phyloP scores from a whole-genome alignment of 2,797 vertebrate genomes.

The Mustela erminea region DNA sequence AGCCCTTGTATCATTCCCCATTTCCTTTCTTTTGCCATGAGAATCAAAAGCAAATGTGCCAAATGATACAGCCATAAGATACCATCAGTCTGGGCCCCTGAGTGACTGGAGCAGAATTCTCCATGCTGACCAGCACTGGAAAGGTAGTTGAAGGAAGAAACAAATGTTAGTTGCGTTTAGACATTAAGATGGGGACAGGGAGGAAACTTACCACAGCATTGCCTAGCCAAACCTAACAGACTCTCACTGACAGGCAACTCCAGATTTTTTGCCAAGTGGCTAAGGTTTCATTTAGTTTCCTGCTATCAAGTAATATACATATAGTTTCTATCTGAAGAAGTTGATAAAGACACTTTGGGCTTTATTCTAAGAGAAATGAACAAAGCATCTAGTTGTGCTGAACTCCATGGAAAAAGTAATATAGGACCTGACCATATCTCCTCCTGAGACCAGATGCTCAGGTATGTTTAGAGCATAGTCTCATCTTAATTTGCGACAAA shows the following conservation, averaged over 20 bases:
- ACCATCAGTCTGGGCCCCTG: background rate
- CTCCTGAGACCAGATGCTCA: slow-evolving; percentile 15
- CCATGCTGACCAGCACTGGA: background rate
- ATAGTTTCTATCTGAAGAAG: background rate
- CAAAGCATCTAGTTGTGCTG: background rate
- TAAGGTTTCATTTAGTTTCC: background rate
- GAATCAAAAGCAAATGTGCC: background rate
- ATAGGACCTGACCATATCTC: background rate
- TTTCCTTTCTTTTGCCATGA: background rate
- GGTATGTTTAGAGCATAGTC: background rate
- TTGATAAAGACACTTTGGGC: background rate
- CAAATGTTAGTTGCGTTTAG: background rate
- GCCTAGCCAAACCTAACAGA: background rate
- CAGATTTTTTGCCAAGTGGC: background rate
- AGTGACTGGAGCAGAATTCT: background rate
- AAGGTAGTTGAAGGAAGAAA: slow-evolving; percentile 2
- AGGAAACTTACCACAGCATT: background rate
- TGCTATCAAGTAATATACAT: background rate
- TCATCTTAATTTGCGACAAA: background rate
- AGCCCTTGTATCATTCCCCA: background rate
- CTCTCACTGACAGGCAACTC: background rate
- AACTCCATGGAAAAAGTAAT: background rate
- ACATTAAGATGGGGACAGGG: background rate
- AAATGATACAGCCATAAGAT: background rate
- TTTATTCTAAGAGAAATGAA: slow-evolving; percentile 3